Conservation (phyloP, 2,888 invertebrate genomes). For the Carterocephalus palaemon region DNA sequence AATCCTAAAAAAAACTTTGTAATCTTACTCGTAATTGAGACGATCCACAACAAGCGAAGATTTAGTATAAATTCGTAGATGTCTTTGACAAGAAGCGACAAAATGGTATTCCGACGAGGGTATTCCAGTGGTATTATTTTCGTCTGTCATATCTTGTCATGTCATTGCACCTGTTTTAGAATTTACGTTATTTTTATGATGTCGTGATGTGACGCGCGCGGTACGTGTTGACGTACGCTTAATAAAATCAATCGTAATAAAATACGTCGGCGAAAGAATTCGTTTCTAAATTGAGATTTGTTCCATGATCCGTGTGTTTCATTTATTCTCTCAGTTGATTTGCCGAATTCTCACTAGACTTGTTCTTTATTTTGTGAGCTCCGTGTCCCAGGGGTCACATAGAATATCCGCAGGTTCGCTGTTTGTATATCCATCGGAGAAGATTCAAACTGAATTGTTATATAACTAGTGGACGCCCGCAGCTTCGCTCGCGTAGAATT, state of each 20-base stretch:
- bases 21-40: too few relatives aligned
- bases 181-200: constrained; percentile 15
- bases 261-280: constrained; percentile 11
- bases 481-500: too few relatives aligned
- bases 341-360: constrained; percentile 3
- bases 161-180: constrained; percentile 22
- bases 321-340: constrained; percentile 16
- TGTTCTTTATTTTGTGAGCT: constrained; percentile 3
- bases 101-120: too few relatives aligned
- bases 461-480: too few relatives aligned
- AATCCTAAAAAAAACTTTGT: too few relatives aligned
- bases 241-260: constrained; percentile 19
- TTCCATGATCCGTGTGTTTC: constrained; percentile 17
- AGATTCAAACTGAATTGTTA: too few relatives aligned
- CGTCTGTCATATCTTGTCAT: not conserved
- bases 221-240: constrained; percentile 13
- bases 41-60: too few relatives aligned
- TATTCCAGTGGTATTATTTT: constrained; percentile 1
- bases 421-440: too few relatives aligned
- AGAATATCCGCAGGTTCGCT: too few relatives aligned
- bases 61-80: too few relatives aligned
- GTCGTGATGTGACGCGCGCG: constrained; percentile 1
- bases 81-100: too few relatives aligned
- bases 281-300: constrained; percentile 14
- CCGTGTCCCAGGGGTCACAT: too few relatives aligned